Percentiles rank a stretch among this genome's conserved stretches.
These are phyloP conservation scores for Sphecodes monilicornis DNA, from an alignment of 2,888 invertebrate genomes.

Conservation along the genomic window DNA sequence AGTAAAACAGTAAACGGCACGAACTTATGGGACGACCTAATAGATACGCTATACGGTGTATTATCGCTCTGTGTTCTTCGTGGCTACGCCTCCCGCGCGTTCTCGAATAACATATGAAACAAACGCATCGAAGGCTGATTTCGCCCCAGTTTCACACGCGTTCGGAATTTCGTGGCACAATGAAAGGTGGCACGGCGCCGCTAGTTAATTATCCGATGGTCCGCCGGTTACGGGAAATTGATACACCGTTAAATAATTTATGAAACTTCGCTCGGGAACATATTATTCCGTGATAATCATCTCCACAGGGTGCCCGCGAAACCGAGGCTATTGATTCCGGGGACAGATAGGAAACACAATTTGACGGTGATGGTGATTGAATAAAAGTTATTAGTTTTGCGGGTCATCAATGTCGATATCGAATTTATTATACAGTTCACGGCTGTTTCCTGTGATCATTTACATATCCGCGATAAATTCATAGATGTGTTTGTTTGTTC, in stretches of 20 bases:
- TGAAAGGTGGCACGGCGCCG: conserved; percentile 19
- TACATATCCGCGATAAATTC: neutral
- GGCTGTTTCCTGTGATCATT: neutral
- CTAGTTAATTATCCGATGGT: conserved; percentile 36
- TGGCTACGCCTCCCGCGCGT: neutral
- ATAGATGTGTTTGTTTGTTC: neutral
- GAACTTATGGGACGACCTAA: too few species aligned
- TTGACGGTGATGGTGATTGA: neutral
- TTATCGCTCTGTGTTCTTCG: neutral
- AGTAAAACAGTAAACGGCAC: too few species aligned
- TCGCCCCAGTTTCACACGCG: conserved; percentile 23
- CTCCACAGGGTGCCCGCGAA: neutral
- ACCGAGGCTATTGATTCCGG: neutral
- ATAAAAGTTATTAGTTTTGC: neutral
- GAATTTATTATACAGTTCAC: neutral
- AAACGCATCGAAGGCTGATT: neutral
- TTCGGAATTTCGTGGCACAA: conserved; percentile 31
- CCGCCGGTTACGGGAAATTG: conserved; percentile 31
- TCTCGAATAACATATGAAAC: conserved; percentile 5
- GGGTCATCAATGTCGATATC: neutral
- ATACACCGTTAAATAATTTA: conserved; percentile 43
- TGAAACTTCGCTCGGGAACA: neutral
- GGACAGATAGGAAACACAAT: conserved; percentile 4
- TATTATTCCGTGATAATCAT: neutral
- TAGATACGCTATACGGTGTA: too few species aligned